A percentile compares a stretch with the other conserved stretches of the same genome.
Conservation (phyloP, 2,888 invertebrate species). For the Lithodes maja region DNA sequence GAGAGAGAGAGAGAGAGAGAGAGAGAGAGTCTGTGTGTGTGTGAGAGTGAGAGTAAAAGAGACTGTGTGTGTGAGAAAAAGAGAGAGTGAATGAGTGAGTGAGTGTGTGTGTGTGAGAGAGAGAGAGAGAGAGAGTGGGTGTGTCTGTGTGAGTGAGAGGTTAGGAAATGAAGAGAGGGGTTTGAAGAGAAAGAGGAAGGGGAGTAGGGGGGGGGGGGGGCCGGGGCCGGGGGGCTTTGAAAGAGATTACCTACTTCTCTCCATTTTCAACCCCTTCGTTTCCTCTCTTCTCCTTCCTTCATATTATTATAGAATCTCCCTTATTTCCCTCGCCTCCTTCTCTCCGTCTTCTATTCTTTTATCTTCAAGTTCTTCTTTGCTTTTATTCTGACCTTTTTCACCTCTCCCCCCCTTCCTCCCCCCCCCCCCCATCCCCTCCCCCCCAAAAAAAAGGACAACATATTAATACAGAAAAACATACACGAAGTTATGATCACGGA, state of each 20-base stretch:
- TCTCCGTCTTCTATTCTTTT: background rate
- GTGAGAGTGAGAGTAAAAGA: background rate
- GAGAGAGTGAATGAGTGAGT: background rate
- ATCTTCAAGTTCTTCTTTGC: background rate
- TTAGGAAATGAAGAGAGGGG: no score
- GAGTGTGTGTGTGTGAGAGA: slow-evolving; percentile 2
- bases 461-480: background rate
- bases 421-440: background rate
- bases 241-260: background rate
- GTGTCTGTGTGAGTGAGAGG: no score
- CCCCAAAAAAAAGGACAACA: background rate
- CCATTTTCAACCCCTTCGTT: background rate
- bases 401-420: background rate
- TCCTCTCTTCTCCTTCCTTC: background rate
- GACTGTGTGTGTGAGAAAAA: background rate
- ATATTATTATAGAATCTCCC: background rate
- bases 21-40: background rate
- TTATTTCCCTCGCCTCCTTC: background rate
- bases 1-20: slow-evolving; percentile 28
- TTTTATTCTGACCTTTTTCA: background rate
- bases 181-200: no score
- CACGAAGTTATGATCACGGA: background rate
- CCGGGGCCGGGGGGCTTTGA: no score
- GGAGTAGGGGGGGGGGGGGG: no score
- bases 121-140: background rate